phyloP scores from a whole-genome alignment of 2,113 vertebrate genomes.

The Buteo buteo region DNA sequence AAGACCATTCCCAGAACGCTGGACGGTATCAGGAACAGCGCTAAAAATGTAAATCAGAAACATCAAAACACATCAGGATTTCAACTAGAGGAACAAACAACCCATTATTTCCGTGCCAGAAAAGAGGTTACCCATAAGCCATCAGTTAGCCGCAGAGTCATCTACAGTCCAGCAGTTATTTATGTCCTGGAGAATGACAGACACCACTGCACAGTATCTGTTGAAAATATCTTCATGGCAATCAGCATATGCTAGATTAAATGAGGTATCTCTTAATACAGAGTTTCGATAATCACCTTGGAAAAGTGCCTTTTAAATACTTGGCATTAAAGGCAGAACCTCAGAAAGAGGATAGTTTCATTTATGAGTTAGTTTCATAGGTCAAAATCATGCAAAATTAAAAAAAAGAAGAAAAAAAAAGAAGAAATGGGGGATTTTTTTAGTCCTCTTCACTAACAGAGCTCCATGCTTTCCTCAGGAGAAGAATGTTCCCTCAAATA shows the following conservation, averaged over 20 bases:
- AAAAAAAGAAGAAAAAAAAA: not conserved
- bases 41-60: constrained; percentile 50
- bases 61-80: constrained; percentile 51
- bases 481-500: not conserved
- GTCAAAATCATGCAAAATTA: not conserved
- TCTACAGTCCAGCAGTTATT: constrained; percentile 26
- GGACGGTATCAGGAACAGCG: not conserved
- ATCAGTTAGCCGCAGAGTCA: not conserved
- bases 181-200: not conserved
- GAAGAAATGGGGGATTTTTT: accelerated
- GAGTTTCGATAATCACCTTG: not conserved
- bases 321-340: not conserved
- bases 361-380: not conserved
- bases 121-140: constrained; percentile 28
- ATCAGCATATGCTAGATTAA: not conserved
- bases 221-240: not conserved
- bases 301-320: constrained; percentile 21
- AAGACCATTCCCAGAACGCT: constrained; percentile 26
- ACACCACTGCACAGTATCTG: not conserved
- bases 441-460: not conserved
- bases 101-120: constrained; percentile 44
- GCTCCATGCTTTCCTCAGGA: not conserved
- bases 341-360: not conserved
- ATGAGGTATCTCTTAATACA: not conserved
- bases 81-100: constrained; percentile 21